phyloP scores from a whole-genome alignment of 2,113 vertebrate species.

The Tretioscincus oriximinensis region DNA sequence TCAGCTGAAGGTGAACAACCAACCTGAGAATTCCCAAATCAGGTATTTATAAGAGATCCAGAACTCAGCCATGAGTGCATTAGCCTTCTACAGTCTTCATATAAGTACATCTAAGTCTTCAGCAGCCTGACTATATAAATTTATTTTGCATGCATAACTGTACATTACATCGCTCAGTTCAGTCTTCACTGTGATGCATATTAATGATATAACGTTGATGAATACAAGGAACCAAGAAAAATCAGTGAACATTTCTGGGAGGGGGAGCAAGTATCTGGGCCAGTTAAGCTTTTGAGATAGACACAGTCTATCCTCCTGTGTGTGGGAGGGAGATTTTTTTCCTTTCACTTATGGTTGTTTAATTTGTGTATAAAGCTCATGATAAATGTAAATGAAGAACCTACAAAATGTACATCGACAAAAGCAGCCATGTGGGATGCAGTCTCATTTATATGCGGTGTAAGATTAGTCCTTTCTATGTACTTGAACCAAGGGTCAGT shows the following conservation, averaged over 20 bases:
- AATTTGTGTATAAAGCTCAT: background rate
- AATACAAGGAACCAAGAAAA: background rate
- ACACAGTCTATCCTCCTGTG: background rate
- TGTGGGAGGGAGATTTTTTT: too few relatives aligned
- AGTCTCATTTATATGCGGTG: background rate
- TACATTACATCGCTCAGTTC: background rate
- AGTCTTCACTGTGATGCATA: background rate
- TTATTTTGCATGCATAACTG: background rate
- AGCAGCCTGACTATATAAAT: background rate
- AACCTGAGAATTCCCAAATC: too few relatives aligned
- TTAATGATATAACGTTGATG: background rate
- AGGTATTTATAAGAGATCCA: too few relatives aligned
- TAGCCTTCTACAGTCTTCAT: too few relatives aligned
- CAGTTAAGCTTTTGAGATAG: slow-evolving; percentile 9
- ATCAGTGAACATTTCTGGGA: background rate
- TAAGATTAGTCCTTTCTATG: slow-evolving; percentile 31
- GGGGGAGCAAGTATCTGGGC: background rate
- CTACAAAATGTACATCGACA: slow-evolving; percentile 12
- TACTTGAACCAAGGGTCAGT: slow-evolving; percentile 37
- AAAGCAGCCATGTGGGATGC: slow-evolving; percentile 5
- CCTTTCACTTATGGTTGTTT: slow-evolving; percentile 10
- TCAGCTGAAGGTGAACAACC: too few relatives aligned
- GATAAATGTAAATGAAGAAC: slow-evolving; percentile 21
- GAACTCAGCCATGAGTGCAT: too few relatives aligned
- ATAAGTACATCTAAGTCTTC: background rate